Evolutionary conservation across 2,797 vertebrate genomes (phyloP).

Genomic region (Urophycis tenuis): DNA sequence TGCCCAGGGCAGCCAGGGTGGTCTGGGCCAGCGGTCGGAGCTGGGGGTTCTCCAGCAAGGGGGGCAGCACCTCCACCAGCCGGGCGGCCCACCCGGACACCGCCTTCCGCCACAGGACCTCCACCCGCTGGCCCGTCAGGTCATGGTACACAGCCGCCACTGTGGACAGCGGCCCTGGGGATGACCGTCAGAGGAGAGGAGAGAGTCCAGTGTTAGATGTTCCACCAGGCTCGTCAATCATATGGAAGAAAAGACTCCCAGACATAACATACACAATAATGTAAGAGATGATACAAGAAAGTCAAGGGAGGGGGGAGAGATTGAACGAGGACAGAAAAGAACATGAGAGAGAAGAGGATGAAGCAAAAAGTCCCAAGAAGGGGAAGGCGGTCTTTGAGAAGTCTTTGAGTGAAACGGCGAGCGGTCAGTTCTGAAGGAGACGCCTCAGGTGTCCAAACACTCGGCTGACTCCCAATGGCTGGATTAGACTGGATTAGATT

Average conservation of each 20-base stretch:
- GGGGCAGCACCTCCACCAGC: constrained; percentile 64
- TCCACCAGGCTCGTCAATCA: neutral
- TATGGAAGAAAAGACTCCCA: neutral
- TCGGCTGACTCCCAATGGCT: no score
- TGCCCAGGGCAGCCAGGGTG: constrained; percentile 44
- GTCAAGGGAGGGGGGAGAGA: no score
- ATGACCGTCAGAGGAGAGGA: neutral
- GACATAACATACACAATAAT: no score
- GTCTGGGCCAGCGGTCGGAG: constrained; percentile 61
- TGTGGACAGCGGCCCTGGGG: constrained; percentile 74
- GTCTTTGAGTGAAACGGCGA: no score
- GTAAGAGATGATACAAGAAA: no score
- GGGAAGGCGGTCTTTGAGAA: no score
- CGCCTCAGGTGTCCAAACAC: no score
- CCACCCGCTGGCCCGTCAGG: constrained; percentile 69
- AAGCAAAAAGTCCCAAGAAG: no score
- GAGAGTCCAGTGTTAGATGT: neutral
- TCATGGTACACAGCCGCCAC: constrained; percentile 80
- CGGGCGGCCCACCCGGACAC: constrained; percentile 54
- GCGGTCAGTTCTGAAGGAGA: no score
- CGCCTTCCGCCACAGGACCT: constrained; percentile 67
- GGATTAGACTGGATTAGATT: no score
- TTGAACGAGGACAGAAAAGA: no score
- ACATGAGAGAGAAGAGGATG: no score
- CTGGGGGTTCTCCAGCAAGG: constrained; percentile 64